phyloP scores from a whole-genome alignment of 2,797 vertebrate genomes.

The Paratrypauchen microcephalus region DNA sequence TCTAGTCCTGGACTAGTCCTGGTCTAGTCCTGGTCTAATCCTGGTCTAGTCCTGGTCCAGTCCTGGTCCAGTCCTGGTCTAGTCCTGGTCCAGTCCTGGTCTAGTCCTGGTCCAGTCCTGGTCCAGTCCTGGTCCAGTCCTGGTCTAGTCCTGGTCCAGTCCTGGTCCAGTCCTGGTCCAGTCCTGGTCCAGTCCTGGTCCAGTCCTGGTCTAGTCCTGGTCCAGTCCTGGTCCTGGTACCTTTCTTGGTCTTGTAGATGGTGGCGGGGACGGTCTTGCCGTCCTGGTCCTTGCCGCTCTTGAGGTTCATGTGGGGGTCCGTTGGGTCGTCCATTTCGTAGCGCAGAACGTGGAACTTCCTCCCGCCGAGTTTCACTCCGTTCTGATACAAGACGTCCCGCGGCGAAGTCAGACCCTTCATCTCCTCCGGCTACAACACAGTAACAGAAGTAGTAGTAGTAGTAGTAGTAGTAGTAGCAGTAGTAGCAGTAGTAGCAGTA shows the following conservation, averaged over 20 bases:
- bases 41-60: too few relatives aligned
- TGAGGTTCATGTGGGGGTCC: neutral
- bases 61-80: too few relatives aligned
- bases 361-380: neutral
- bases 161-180: constrained; percentile 3
- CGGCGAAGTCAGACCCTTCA: accelerated
- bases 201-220: neutral
- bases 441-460: too few relatives aligned
- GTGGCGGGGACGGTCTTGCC: neutral
- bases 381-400: accelerated
- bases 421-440: neutral
- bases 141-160: neutral
- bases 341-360: neutral
- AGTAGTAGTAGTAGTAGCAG: too few relatives aligned
- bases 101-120: neutral
- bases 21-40: too few relatives aligned
- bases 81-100: too few relatives aligned
- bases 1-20: too few relatives aligned
- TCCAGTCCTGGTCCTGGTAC: neutral
- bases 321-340: neutral
- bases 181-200: too few relatives aligned
- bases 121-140: too few relatives aligned
- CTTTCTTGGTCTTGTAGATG: neutral
- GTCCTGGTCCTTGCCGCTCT: neutral
- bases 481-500: too few relatives aligned